Base-by-base conservation (phyloP, 2,888 invertebrate species). In the Molanna angustata region DNA sequence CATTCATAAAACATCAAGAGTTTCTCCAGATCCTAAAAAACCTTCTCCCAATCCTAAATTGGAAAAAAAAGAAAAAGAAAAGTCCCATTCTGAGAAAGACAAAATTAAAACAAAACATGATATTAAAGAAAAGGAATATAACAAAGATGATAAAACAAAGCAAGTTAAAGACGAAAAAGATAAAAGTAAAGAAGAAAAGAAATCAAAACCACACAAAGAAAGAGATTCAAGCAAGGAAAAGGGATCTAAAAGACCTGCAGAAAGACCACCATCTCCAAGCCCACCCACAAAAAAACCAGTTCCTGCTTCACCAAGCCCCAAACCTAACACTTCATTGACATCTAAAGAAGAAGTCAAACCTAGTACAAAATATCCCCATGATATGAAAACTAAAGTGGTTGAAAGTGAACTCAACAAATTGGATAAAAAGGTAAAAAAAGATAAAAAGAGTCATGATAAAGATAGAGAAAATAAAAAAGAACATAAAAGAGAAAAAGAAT, bases 1-100 rank as follows among this genome's bases (percentile, higher is more conserved):
- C 0, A 85, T 93, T 61, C 85, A 84, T 53, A 90, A 90, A 66
- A 84, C 84, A 31, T 75, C 83, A 2, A 88, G 83, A 83, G 62
- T 85, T 82, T 66, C 51, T 45, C 18, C 45, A 60, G 6, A 65
- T 67, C 47, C 71, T 71, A 22, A 69, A 66, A 49, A 69, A 60
- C 63, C 62, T 65, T 33, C 66, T 67, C 40, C 65, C 69, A 41
- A 61, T 67, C 55, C 68, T 31, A 73, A 73, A 60, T 63, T 74
- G 7, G 80, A 82, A 21, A 84, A 83, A 64, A 72, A 75, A 57
- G 82, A 84, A 2, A 84, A 81, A 57, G 76, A 76, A 16, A 70
- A 72, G 64, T 69, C 71, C 53, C 70, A 67, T 62, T 69, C 71
- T 48, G 75, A 76, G 37, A 77, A 76, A 62, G 58, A 63, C 16